Percentiles rank a stretch among this genome's conserved stretches.
These are phyloP conservation scores for Agriotes lineatus DNA, from an alignment of 2,888 invertebrate species.

Conservation along the genomic window DNA sequence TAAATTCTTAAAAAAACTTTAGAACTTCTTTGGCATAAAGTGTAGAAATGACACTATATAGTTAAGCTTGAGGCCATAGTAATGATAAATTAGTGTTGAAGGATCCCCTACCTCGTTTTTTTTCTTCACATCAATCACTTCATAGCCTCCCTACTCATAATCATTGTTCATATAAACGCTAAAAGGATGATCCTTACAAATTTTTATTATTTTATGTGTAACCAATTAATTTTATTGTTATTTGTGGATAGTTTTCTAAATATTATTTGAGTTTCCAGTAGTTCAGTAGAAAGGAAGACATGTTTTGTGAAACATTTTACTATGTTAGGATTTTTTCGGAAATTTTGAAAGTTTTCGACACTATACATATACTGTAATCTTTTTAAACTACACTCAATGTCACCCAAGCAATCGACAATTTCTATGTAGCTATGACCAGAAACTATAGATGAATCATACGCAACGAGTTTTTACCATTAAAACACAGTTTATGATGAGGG, in stretches of 20 bases:
- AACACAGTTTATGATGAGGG: slow-evolving; percentile 46
- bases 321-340: background rate
- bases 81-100: too few species aligned
- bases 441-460: slow-evolving; percentile 26
- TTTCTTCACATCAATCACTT: too few species aligned
- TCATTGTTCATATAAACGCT: too few species aligned
- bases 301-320: background rate
- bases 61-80: too few species aligned
- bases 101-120: too few species aligned
- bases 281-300: background rate
- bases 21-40: background rate
- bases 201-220: slow-evolving; percentile 17
- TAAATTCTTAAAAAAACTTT: background rate
- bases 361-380: slow-evolving; percentile 3
- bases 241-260: background rate
- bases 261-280: background rate
- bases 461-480: slow-evolving; percentile 40
- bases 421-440: slow-evolving; percentile 2
- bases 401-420: slow-evolving; percentile 6
- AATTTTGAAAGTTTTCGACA: background rate
- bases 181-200: slow-evolving; percentile 17
- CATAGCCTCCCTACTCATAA: too few species aligned
- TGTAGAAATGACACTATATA: background rate
- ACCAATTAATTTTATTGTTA: slow-evolving; percentile 6
- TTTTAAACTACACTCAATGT: slow-evolving; percentile 3